Base-by-base conservation (phyloP, 1,140 invertebrate genomes). In the Drepana arcuata region DNA sequence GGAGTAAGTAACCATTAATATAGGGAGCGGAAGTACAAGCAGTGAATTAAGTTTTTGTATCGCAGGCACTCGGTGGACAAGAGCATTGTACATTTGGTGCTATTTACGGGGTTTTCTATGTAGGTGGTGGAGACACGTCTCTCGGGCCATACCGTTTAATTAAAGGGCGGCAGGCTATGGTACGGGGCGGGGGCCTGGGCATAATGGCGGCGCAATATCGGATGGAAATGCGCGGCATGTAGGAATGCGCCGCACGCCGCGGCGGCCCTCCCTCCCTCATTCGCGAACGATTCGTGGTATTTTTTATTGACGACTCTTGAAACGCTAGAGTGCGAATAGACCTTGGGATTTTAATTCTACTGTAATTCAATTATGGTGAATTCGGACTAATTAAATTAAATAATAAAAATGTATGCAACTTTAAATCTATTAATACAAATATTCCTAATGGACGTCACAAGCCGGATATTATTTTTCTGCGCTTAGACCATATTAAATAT, bases 191-290 rank as follows among this genome's bases (percentile, higher is more conserved):
- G 64, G 55, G 71, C 64, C 63, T 69, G 57, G 70, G 74, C 66
- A 82, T 79, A 78, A 82, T 82, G 71, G 72, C 72, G 67, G 72
- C 73, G 74, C 78, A 82, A 82, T 82, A 82, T 82, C 74, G 73
- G 74, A 79, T 79, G 71, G 72, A 82, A 82, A 82, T 82, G 78
- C 73, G 69, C 69, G 78, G 78, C 73, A 82, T 79, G 74, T 78
- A 70, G 78, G 78, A 82, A 82, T 79, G 72, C 67, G 74, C 71
- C 72, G 63, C 69, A 63, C 69, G 57, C n/a, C n/a, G n/a, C n/a
- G n/a, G n/a, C n/a, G n/a, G n/a, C n/a, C 71, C 69, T 41, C 72
- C 70, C 72, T 65, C 67, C 54, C 62, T 65, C 60, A 75, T 71
- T 61, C 59, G 70, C 60, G 61, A 78, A 70, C 69, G 62, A 82